Evolutionary conservation across 23 tunicate genomes (phyloP).

Genomic region (Phallusia fumigata): DNA sequence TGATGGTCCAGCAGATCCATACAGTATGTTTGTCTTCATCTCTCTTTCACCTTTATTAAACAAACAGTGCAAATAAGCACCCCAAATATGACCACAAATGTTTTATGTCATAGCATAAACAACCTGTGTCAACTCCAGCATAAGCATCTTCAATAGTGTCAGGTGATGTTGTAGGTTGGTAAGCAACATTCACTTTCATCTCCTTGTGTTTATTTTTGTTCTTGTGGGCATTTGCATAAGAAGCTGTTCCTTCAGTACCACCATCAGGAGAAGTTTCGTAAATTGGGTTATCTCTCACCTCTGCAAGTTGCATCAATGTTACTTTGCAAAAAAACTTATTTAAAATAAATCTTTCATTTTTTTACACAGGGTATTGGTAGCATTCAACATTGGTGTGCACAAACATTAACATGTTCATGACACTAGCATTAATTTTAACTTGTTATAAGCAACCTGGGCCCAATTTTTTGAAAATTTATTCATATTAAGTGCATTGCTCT

Average conservation of each 20-base stretch:
- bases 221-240: background rate
- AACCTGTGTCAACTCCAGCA: background rate
- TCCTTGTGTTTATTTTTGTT: background rate
- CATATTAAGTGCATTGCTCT: too few species aligned
- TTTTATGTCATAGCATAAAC: background rate
- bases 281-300: background rate
- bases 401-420: too few species aligned
- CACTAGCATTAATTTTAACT: too few species aligned
- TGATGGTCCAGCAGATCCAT: background rate
- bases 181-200: conserved; percentile 10
- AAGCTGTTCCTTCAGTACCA: background rate
- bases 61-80: too few species aligned
- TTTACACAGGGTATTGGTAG: too few species aligned
- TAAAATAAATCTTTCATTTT: too few species aligned
- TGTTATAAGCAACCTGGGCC: too few species aligned
- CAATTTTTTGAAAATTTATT: too few species aligned
- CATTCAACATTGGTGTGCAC: too few species aligned
- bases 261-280: background rate
- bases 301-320: too few species aligned
- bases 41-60: background rate
- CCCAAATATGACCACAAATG: background rate
- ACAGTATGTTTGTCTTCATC: background rate
- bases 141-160: background rate
- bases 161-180: background rate
- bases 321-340: too few species aligned